phyloP scores from a whole-genome alignment of 2,888 invertebrate genomes.

The Monochamus alternatus region DNA sequence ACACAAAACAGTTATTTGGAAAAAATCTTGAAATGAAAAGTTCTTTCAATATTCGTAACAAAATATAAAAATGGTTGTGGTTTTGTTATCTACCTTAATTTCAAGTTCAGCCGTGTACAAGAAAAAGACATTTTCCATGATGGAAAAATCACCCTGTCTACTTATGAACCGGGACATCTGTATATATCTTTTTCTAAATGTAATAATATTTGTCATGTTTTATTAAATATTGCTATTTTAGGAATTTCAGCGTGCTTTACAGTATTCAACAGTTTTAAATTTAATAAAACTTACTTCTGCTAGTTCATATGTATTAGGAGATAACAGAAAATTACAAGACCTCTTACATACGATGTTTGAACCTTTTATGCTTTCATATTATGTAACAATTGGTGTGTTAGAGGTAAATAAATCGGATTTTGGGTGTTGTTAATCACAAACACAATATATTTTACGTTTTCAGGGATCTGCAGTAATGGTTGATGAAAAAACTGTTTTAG shows the following conservation, averaged over 20 bases:
- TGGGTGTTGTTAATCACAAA: conserved; percentile 20
- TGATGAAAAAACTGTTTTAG: conserved; percentile 74
- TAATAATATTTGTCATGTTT: too few species aligned
- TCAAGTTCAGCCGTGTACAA: too few species aligned
- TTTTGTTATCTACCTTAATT: too few species aligned
- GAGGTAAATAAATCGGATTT: conserved; percentile 69
- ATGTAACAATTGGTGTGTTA: conserved; percentile 70
- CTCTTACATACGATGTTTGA: conserved; percentile 76
- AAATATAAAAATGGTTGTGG: too few species aligned
- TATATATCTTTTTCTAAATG: background rate
- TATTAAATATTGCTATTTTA: conserved; percentile 58
- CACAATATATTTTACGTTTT: conserved; percentile 53
- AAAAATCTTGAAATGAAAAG: too few species aligned
- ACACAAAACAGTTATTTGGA: too few species aligned
- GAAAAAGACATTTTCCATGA: too few species aligned
- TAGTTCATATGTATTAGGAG: conserved; percentile 67
- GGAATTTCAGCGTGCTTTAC: conserved; percentile 71
- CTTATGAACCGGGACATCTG: too few species aligned
- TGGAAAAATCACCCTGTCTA: too few species aligned
- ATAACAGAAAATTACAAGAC: conserved; percentile 71
- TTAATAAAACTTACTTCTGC: conserved; percentile 61
- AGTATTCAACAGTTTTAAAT: conserved; percentile 63
- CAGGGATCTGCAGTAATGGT: conserved; percentile 60
- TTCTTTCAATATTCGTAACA: too few species aligned
- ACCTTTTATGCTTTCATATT: conserved; percentile 78